These are phyloP conservation scores for Siniperca knerii DNA, from an alignment of 2,113 vertebrate species.

Conservation along the genomic window DNA sequence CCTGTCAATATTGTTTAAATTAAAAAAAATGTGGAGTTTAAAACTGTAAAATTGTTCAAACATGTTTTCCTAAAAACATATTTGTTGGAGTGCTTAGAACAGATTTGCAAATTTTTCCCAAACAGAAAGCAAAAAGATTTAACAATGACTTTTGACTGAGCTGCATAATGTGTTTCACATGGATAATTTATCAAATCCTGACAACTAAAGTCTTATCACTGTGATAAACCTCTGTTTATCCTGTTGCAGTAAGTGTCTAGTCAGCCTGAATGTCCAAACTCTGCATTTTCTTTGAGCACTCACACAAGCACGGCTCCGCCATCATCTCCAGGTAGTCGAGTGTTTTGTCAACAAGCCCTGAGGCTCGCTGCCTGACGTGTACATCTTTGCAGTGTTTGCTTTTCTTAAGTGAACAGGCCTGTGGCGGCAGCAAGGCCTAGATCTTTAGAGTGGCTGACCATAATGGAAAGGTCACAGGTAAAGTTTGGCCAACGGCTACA, in stretches of 20 bases:
- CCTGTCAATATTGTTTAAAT: not conserved
- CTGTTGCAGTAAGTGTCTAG: not conserved
- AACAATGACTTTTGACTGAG: not conserved
- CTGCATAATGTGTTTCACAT: not conserved
- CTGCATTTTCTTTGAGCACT: not conserved
- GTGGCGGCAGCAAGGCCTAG: not conserved
- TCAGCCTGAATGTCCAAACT: not conserved
- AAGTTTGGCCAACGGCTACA: not conserved
- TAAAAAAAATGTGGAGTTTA: not conserved
- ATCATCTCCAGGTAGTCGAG: not conserved
- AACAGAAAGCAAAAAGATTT: not conserved
- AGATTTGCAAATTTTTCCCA: too few species aligned
- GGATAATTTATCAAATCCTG: not conserved
- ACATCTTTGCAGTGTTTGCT: not conserved
- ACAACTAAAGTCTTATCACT: not conserved
- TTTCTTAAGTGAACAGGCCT: not conserved
- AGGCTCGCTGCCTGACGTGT: not conserved
- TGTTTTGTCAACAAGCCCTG: constrained; percentile 49
- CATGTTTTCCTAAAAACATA: too few species aligned
- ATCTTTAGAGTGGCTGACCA: not conserved
- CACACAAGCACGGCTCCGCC: not conserved
- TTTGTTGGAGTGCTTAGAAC: too few species aligned
- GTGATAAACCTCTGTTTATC: not conserved
- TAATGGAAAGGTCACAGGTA: not conserved
- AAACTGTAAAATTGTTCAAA: not conserved